Evolutionary conservation across 2,888 invertebrate species (phyloP).

Genomic region (Amaurobius ferox): DNA sequence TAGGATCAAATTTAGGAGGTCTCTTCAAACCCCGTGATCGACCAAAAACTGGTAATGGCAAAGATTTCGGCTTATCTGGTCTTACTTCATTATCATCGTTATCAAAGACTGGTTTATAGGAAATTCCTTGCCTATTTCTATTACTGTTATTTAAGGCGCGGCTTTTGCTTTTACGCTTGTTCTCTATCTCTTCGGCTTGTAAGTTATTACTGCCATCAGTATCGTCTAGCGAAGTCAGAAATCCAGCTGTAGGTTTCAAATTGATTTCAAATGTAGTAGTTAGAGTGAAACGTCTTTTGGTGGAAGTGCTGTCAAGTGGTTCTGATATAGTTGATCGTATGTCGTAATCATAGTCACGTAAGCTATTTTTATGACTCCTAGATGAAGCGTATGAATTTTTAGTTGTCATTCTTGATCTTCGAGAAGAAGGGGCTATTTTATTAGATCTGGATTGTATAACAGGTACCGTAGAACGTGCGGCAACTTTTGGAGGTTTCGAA

Average conservation of each 20-base stretch:
- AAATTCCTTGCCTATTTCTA: constrained; percentile 28
- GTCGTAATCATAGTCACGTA: constrained; percentile 10
- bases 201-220: constrained; percentile 34
- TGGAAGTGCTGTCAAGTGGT: constrained; percentile 6
- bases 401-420: constrained; percentile 26
- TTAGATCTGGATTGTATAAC: background rate
- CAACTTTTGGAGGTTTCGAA: constrained; percentile 39
- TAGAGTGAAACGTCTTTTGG: constrained; percentile 56
- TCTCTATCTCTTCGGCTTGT: constrained; percentile 13
- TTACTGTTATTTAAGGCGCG: constrained; percentile 10
- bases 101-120: constrained; percentile 58
- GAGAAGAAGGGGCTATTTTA: background rate
- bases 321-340: constrained; percentile 13
- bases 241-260: constrained; percentile 54
- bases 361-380: constrained; percentile 32
- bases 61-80: constrained; percentile 37
- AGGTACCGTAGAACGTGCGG: background rate
- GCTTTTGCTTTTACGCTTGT: constrained; percentile 32
- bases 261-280: constrained; percentile 54
- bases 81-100: constrained; percentile 58
- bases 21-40: constrained; percentile 56
- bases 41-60: constrained; percentile 66
- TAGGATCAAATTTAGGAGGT: constrained; percentile 68
- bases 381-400: background rate
- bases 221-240: constrained; percentile 23